Conservation (phyloP, 2,888 invertebrate genomes). For the Meteorus colon region DNA sequence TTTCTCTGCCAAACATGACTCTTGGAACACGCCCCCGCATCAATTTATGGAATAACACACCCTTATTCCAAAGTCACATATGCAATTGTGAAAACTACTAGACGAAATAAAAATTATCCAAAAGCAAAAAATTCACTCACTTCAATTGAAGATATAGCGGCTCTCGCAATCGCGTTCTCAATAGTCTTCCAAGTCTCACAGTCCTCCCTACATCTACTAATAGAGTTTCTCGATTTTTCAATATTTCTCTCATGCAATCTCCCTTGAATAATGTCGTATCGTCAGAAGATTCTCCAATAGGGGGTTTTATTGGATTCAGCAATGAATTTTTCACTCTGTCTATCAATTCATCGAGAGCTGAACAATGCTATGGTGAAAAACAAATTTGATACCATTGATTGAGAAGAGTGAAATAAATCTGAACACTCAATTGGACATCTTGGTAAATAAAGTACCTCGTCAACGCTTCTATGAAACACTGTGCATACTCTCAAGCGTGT, state of each 20-base stretch:
- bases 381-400: not conserved
- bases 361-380: constrained; percentile 75
- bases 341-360: constrained; percentile 77
- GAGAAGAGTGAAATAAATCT: not conserved
- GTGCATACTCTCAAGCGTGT: constrained; percentile 84
- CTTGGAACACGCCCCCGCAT: constrained; percentile 19
- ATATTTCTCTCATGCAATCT: constrained; percentile 75
- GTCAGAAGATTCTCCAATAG: constrained; percentile 26
- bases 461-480: constrained; percentile 81
- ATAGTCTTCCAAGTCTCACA: constrained; percentile 80
- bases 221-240: constrained; percentile 78
- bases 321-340: constrained; percentile 73
- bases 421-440: not conserved
- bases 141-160: constrained; percentile 73
- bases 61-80: not conserved
- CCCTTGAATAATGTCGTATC: constrained; percentile 47
- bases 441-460: constrained; percentile 59
- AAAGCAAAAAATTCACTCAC: constrained; percentile 54
- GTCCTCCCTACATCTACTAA: constrained; percentile 83
- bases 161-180: constrained; percentile 80
- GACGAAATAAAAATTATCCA: not conserved
- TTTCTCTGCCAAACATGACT: not conserved
- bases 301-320: constrained; percentile 47
- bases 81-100: not conserved
- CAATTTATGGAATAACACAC: constrained; percentile 6